Evolutionary conservation across 1,140 invertebrate genomes (phyloP).

Genomic region (Neuroterus valhalla): DNA sequence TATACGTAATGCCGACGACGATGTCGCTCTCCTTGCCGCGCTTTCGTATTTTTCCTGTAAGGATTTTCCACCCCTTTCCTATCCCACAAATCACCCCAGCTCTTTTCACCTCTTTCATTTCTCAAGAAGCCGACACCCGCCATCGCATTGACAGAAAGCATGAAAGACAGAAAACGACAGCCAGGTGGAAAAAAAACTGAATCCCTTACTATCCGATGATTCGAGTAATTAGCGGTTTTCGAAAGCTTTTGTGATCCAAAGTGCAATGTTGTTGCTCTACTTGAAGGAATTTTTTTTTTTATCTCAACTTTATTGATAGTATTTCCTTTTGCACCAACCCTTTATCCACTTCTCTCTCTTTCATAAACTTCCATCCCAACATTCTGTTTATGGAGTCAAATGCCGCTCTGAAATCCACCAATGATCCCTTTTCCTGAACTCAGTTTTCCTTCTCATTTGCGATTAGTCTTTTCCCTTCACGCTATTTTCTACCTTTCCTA

Average conservation of each 20-base stretch:
- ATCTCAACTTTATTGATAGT: no score
- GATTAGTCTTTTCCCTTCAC: no score
- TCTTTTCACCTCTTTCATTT: conserved; percentile 4
- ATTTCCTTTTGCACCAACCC: no score
- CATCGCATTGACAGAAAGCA: not conserved
- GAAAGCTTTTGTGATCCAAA: not conserved
- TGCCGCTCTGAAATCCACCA: no score
- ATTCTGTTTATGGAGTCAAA: no score
- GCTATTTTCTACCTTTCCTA: no score
- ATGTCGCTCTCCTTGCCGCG: conserved; percentile 1
- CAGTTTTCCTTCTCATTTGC: no score
- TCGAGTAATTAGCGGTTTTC: conserved; percentile 15
- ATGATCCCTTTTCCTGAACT: no score
- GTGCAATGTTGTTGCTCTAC: not conserved
- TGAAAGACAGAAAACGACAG: conserved; percentile 12
- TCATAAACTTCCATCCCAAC: no score
- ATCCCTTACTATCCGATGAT: conserved; percentile 33
- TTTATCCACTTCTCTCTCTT: no score
- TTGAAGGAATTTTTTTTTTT: no score
- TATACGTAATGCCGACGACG: conserved; percentile 26
- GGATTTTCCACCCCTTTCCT: not conserved
- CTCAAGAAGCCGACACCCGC: not conserved
- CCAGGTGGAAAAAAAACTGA: conserved; percentile 9
- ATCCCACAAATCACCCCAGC: not conserved
- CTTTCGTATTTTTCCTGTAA: not conserved